Percentiles rank a stretch among this genome's conserved stretches.
phyloP scores from a whole-genome alignment of 2,113 vertebrate species.

The Eurystomus gularis region DNA sequence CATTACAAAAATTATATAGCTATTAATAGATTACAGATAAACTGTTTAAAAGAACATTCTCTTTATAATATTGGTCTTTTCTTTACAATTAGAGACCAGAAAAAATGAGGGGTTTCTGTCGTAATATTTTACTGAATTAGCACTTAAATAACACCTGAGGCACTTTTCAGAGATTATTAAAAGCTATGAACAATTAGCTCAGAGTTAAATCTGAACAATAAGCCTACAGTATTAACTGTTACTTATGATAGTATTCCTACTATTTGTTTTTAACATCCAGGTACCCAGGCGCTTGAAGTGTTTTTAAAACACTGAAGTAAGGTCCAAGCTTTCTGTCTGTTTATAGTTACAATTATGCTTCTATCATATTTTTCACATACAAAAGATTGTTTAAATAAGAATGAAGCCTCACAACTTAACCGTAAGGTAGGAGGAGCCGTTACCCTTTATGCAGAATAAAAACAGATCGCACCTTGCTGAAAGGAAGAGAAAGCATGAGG shows the following conservation, averaged over 20 bases:
- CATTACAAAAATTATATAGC: background rate
- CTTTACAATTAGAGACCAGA: slow-evolving; percentile 5
- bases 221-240: background rate
- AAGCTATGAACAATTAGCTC: background rate
- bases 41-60: background rate
- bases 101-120: background rate
- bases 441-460: background rate
- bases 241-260: background rate
- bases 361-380: background rate
- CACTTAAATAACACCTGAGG: slow-evolving; percentile 19
- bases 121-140: background rate
- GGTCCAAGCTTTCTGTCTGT: background rate
- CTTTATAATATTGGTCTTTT: background rate
- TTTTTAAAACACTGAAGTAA: background rate
- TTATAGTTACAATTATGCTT: background rate
- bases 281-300: background rate
- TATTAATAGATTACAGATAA: background rate
- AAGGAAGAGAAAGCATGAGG: background rate
- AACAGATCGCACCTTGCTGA: background rate
- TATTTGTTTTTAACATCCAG: background rate
- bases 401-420: background rate
- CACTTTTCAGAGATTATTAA: slow-evolving; percentile 1
- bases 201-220: background rate
- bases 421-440: background rate
- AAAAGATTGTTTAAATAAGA: background rate